Evolutionary conservation across 2,113 vertebrate genomes (phyloP), one percentile per base, ranked within the genome.

Genomic region (Solea solea): DNA sequence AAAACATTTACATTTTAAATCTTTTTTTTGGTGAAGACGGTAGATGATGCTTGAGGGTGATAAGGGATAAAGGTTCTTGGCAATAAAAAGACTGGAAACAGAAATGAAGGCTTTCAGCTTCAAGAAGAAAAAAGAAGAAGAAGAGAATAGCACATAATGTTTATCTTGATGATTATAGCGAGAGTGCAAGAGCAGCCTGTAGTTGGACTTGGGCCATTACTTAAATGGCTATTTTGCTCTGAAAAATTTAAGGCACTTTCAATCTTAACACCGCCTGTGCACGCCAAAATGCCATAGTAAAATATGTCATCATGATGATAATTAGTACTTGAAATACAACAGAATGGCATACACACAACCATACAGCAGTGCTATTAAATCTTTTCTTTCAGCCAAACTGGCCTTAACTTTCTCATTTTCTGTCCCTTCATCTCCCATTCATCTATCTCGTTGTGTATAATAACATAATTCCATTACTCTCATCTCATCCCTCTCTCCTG

Each of bases 81-180:
- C 78, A 88, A 83, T 73, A 61, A 15, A 69, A 49, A 55, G 70
- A 69, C 50, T 53, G 60, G 49, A 78, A 73, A 72, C 54, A 62
- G 28, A 68, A 71, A 54, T 14, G 41, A n/a, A 58, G 45, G 52
- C 69, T 68, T 76, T 72, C 1, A 50, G 56, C 40, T 55, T 52
- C 52, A 40, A 60, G 44, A 55, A 34, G 5, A 34, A 34, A 34
- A 34, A 0, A 34, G 1, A 21, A 21, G 21, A 21, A 21, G 21
- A 21, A 21, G 21, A 21, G 21, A n/a, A 27, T 8, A 2, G 39
- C 7, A 46, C 27, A 27, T 28, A 34, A 34, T 4, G 7, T 16
- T 50, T 69, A 11, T 4, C 27, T 57, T 27, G 16, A n/a, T 45
- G 7, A 52, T 13, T 72, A 42, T 48, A 76, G 44, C 9, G 5